phyloP scores from a whole-genome alignment of 30 jellyfish, hydroid and myxozoan genomes.

The Turritopsis dohrnii region DNA sequence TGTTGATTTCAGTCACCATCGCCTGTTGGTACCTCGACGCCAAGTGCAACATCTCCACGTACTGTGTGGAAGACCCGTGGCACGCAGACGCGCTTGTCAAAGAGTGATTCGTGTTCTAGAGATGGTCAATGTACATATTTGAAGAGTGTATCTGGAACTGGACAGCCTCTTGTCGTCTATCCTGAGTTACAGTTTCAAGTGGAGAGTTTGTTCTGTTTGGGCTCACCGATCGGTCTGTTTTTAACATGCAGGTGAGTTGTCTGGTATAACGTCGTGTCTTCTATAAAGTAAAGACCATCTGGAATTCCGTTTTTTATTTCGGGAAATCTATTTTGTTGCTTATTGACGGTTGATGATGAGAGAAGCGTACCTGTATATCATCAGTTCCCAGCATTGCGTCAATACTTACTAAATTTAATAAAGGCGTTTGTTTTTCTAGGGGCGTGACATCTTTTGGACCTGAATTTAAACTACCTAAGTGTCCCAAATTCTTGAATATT shows the following conservation, averaged over 20 bases:
- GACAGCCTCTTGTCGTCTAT: slow-evolving; percentile 87
- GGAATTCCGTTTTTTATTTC: background rate
- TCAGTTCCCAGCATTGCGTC: too few relatives aligned
- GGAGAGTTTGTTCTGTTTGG: slow-evolving; percentile 75
- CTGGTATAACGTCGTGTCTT: background rate
- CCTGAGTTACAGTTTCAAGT: slow-evolving; percentile 66
- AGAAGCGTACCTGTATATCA: too few relatives aligned
- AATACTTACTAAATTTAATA: too few relatives aligned
- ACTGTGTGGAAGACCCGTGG: slow-evolving; percentile 32
- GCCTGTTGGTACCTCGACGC: background rate
- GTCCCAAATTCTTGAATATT: slow-evolving; percentile 63
- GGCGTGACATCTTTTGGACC: slow-evolving; percentile 76
- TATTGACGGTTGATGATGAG: too few relatives aligned
- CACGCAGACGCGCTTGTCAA: slow-evolving; percentile 43
- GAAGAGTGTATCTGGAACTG: slow-evolving; percentile 90
- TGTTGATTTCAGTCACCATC: background rate
- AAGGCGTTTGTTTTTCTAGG: slow-evolving; percentile 43
- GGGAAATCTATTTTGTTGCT: background rate
- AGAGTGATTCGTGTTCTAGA: slow-evolving; percentile 25
- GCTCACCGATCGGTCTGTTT: slow-evolving; percentile 94
- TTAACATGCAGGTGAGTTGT: slow-evolving; percentile 74
- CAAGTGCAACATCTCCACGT: slow-evolving; percentile 5
- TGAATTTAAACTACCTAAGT: slow-evolving; percentile 65
- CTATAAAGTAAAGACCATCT: background rate
- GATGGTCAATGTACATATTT: slow-evolving; percentile 57